phyloP scores from a whole-genome alignment of 2,113 vertebrate species.

The Nansenia antarctica region DNA sequence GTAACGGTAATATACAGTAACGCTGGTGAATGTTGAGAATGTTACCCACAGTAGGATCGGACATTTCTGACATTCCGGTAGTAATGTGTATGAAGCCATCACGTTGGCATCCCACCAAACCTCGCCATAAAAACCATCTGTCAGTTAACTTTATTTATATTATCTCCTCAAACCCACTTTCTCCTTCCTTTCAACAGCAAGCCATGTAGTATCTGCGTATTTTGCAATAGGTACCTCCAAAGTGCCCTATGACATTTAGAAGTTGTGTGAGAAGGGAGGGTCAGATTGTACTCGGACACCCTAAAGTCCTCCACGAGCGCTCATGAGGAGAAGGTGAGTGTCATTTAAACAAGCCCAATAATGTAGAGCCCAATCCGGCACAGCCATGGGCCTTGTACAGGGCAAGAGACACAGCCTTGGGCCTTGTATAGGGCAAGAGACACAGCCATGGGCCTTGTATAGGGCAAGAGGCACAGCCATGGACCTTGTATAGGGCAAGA shows the following conservation, averaged over 20 bases:
- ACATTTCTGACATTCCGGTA: conserved; percentile 19
- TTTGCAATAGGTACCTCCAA: background rate
- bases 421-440: conserved; percentile 33
- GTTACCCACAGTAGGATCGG: conserved; percentile 3
- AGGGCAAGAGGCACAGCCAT: conserved; percentile 40
- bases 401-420: background rate
- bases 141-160: conserved; percentile 33
- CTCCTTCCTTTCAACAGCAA: conserved; percentile 4
- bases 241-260: conserved; percentile 18
- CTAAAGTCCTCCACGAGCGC: background rate
- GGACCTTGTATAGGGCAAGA: too few relatives aligned
- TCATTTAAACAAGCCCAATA: background rate
- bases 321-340: conserved; percentile 13
- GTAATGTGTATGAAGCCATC: conserved; percentile 25
- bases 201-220: background rate
- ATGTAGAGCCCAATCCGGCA: conserved; percentile 1
- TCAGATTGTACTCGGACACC: conserved; percentile 17
- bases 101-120: background rate
- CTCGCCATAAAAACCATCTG: conserved; percentile 16
- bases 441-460: conserved; percentile 21
- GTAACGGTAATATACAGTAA: conserved; percentile 7
- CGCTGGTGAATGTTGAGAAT: background rate
- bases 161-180: conserved; percentile 4
- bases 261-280: background rate
- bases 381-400: too few relatives aligned